phyloP scores from a whole-genome alignment of 2,888 invertebrate genomes.

The Chrysolina haemoptera region DNA sequence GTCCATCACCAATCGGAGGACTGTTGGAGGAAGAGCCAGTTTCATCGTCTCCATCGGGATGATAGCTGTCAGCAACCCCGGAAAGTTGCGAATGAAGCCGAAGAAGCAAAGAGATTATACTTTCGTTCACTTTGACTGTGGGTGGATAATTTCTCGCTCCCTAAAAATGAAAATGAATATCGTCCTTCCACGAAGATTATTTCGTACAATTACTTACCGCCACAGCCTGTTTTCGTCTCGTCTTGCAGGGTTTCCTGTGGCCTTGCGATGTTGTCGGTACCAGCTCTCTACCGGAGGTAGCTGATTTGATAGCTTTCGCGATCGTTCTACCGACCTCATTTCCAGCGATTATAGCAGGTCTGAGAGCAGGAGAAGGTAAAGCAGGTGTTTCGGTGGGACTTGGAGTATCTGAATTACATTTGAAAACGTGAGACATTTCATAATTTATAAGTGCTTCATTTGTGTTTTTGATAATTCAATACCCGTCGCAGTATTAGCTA shows the following conservation, averaged over 20 bases:
- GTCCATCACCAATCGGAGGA: constrained; percentile 84
- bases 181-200: background rate
- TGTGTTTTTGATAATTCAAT: no score
- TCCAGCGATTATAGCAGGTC: constrained; percentile 65
- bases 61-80: constrained; percentile 85
- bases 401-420: constrained; percentile 39
- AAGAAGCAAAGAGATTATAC: constrained; percentile 89
- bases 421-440: background rate
- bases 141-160: constrained; percentile 61
- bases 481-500: no score
- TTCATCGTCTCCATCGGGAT: constrained; percentile 70
- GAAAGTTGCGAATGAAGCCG: constrained; percentile 94
- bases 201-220: constrained; percentile 52
- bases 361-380: constrained; percentile 56
- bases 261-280: constrained; percentile 69
- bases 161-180: constrained; percentile 47
- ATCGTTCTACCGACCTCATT: constrained; percentile 61
- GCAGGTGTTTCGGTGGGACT: constrained; percentile 50
- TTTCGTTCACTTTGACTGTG: constrained; percentile 79
- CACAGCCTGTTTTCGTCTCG: constrained; percentile 58
- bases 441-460: no score
- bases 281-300: constrained; percentile 59
- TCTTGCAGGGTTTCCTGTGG: constrained; percentile 53
- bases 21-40: constrained; percentile 51
- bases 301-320: constrained; percentile 28